These are phyloP conservation scores for Mus spicilegus DNA, from an alignment of 2,113 vertebrate species.

Conservation along the genomic window DNA sequence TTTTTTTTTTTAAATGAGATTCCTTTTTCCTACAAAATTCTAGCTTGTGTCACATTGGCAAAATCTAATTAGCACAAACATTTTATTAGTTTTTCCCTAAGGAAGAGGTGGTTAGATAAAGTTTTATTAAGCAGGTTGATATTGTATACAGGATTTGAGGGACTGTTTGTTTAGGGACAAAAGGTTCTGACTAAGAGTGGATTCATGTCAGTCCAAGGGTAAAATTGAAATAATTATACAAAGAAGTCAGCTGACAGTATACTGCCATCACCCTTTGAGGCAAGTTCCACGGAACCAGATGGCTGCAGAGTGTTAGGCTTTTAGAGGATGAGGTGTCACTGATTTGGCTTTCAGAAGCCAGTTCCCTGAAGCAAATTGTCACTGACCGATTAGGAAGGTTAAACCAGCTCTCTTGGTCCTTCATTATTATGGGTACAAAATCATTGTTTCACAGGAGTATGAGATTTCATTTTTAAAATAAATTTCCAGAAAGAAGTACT, in stretches of 20 bases:
- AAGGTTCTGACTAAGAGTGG: neutral
- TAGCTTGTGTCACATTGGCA: neutral
- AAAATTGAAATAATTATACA: accelerated
- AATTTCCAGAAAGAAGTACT: neutral
- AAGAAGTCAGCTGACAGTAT: neutral
- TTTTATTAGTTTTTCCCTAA: neutral
- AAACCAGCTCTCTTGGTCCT: neutral
- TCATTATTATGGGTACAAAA: neutral
- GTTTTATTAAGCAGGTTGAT: neutral
- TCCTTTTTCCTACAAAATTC: neutral
- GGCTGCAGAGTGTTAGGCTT: neutral
- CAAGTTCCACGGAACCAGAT: neutral
- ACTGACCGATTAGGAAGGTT: neutral
- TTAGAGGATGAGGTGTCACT: neutral
- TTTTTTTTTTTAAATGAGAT: neutral
- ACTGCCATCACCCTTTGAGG: neutral
- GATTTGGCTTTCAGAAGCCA: neutral
- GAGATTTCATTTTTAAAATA: neutral
- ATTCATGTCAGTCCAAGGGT: neutral
- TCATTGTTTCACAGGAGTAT: neutral
- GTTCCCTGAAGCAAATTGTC: neutral
- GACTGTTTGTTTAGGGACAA: neutral
- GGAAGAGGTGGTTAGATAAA: neutral
- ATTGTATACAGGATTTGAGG: neutral
- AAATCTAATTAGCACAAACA: neutral